These are phyloP conservation scores for Gobio gobio DNA, from an alignment of 2,113 vertebrate genomes.

Conservation along the genomic window DNA sequence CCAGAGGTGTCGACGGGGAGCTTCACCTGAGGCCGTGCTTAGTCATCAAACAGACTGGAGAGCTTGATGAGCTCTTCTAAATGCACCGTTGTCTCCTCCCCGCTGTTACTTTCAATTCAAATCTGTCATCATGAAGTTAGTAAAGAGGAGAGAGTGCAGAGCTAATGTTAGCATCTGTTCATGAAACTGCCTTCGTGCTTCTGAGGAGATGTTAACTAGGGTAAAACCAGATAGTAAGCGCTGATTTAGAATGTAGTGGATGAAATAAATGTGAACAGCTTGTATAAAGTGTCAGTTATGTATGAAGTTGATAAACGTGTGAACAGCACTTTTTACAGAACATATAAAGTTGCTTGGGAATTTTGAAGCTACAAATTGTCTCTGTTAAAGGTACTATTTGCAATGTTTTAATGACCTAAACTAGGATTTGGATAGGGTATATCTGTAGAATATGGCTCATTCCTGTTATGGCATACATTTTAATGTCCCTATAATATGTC, in stretches of 20 bases:
- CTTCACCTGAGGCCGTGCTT: constrained; percentile 55
- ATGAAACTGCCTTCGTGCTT: constrained; percentile 16
- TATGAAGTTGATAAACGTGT: neutral
- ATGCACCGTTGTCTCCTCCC: constrained; percentile 57
- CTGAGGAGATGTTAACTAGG: constrained; percentile 1
- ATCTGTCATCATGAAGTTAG: constrained; percentile 58
- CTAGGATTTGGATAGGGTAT: neutral
- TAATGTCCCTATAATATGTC: neutral
- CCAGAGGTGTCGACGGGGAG: constrained; percentile 35
- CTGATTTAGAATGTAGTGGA: neutral
- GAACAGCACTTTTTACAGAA: neutral
- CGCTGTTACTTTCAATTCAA: constrained; percentile 63
- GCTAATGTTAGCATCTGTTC: constrained; percentile 44
- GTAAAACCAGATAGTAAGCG: neutral
- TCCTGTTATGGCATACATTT: neutral
- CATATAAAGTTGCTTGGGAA: neutral
- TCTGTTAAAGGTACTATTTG: neutral
- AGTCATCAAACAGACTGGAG: constrained; percentile 44
- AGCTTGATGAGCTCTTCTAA: constrained; percentile 56
- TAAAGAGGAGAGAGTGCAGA: constrained; percentile 49
- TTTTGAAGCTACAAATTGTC: neutral
- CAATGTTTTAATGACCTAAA: neutral
- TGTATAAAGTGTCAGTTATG: neutral
- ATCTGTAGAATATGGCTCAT: neutral
- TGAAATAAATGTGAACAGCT: neutral